Evolutionary conservation across 1,140 invertebrate genomes (phyloP).

Genomic region (Heliothis subflexa): DNA sequence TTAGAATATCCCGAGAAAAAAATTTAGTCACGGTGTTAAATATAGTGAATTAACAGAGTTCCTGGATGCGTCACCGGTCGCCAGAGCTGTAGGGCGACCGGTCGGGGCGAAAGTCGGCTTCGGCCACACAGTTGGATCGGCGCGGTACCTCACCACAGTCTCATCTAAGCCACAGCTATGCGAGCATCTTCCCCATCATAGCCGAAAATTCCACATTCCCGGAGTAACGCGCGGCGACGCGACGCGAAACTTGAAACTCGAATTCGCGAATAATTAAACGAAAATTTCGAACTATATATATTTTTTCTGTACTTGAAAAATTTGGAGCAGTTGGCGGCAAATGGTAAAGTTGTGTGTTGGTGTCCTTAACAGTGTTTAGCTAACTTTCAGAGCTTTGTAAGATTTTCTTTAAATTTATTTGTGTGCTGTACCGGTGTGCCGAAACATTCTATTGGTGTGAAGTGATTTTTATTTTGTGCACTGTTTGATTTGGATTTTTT

Average conservation of each 20-base stretch:
- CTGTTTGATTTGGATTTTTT: constrained; percentile 81
- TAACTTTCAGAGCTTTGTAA: constrained; percentile 72
- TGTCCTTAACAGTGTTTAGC: constrained; percentile 78
- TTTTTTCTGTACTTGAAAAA: constrained; percentile 63
- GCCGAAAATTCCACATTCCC: constrained; percentile 79
- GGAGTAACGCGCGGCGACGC: constrained; percentile 67
- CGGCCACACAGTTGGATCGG: constrained; percentile 76
- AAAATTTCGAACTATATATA: constrained; percentile 53
- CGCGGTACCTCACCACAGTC: constrained; percentile 81
- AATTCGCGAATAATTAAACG: constrained; percentile 64
- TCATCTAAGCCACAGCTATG: constrained; percentile 85
- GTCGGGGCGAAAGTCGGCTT: constrained; percentile 83
- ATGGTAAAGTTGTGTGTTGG: constrained; percentile 84
- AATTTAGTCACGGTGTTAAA: constrained; percentile 60
- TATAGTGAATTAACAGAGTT: constrained; percentile 72
- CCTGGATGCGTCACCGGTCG: constrained; percentile 81
- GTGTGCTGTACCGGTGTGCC: constrained; percentile 73
- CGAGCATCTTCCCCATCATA: constrained; percentile 84
- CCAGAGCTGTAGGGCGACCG: constrained; percentile 81
- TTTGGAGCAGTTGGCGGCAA: constrained; percentile 76
- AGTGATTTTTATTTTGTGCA: constrained; percentile 83
- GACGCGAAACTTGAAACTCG: constrained; percentile 71
- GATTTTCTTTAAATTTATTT: constrained; percentile 69
- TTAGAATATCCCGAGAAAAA: constrained; percentile 49
- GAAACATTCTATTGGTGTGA: constrained; percentile 78